These are phyloP conservation scores for Pseudococcus jackbeardsleyi DNA, from an alignment of 2,888 invertebrate species.

Conservation along the genomic window DNA sequence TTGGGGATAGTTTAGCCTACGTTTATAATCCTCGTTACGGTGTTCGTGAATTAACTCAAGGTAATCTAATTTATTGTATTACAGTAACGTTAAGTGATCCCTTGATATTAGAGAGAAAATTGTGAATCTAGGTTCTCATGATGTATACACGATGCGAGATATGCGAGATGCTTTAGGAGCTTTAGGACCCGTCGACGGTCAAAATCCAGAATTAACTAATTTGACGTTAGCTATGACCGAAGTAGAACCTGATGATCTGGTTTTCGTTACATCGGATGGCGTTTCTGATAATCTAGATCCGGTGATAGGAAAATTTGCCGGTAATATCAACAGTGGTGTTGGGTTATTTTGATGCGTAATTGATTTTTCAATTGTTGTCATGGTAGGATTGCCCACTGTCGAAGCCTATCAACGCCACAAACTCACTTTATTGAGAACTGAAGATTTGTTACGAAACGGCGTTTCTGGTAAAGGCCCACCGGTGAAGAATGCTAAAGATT, in stretches of 20 bases:
- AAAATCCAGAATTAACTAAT: slow-evolving; percentile 87
- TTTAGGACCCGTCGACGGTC: slow-evolving; percentile 87
- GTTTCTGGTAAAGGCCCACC: slow-evolving; percentile 77
- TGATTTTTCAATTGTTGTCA: not conserved
- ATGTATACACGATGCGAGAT: slow-evolving; percentile 84
- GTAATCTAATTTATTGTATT: slow-evolving; percentile 68
- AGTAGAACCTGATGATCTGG: slow-evolving; percentile 83
- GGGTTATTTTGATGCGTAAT: not conserved
- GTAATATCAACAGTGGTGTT: slow-evolving; percentile 69
- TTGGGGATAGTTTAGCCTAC: slow-evolving; percentile 91
- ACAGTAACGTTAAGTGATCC: not conserved
- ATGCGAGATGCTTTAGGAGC: slow-evolving; percentile 92
- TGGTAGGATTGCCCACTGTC: slow-evolving; percentile 75
- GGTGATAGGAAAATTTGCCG: slow-evolving; percentile 88
- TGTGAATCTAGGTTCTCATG: slow-evolving; percentile 81
- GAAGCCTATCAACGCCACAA: slow-evolving; percentile 83
- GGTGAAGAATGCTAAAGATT: slow-evolving; percentile 75
- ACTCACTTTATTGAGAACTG: slow-evolving; percentile 80
- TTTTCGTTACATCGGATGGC: slow-evolving; percentile 90
- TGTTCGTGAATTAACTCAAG: slow-evolving; percentile 86
- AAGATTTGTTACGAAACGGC: slow-evolving; percentile 80
- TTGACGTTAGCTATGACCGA: slow-evolving; percentile 87
- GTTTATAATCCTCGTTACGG: slow-evolving; percentile 83
- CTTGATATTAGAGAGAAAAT: not conserved
- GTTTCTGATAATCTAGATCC: slow-evolving; percentile 93